A percentile compares a stretch with the other conserved stretches of the same genome.
Conservation (phyloP, 1,140 invertebrate species). For the Spodoptera litura region DNA sequence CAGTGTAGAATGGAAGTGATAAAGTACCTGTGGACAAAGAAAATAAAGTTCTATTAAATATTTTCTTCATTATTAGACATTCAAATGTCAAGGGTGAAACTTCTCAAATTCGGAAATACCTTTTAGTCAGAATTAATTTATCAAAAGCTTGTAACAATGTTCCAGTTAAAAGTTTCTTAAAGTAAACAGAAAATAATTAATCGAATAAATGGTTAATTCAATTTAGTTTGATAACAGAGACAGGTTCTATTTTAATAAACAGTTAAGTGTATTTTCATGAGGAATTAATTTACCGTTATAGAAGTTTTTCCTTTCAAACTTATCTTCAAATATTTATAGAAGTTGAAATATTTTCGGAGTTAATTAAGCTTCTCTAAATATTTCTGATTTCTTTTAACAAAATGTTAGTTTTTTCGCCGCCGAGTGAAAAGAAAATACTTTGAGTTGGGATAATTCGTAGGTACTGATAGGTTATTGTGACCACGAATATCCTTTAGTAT, state of each 20-base stretch:
- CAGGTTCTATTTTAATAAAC: neutral
- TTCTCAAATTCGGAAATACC: constrained; percentile 9
- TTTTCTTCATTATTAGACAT: constrained; percentile 21
- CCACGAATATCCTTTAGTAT: no score
- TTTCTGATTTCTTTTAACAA: no score
- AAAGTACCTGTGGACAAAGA: constrained; percentile 91
- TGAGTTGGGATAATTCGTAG: no score
- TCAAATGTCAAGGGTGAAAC: constrained; percentile 11
- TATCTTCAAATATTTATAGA: no score
- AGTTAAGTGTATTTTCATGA: neutral
- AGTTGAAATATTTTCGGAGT: no score
- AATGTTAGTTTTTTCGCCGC: no score
- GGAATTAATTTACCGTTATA: neutral
- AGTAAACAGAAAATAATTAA: constrained; percentile 25
- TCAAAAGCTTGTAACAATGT: constrained; percentile 22
- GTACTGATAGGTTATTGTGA: no score
- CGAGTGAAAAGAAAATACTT: no score
- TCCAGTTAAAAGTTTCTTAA: constrained; percentile 10
- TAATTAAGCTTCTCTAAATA: no score
- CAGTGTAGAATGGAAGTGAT: constrained; percentile 98
- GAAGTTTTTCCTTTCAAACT: neutral
- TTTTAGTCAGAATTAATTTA: constrained; percentile 22
- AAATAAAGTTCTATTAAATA: constrained; percentile 40
- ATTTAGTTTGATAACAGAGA: constrained; percentile 8
- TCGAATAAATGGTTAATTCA: constrained; percentile 14